Base-by-base conservation (phyloP, 2,888 invertebrate genomes). In the Nemotelus nigrinus region DNA sequence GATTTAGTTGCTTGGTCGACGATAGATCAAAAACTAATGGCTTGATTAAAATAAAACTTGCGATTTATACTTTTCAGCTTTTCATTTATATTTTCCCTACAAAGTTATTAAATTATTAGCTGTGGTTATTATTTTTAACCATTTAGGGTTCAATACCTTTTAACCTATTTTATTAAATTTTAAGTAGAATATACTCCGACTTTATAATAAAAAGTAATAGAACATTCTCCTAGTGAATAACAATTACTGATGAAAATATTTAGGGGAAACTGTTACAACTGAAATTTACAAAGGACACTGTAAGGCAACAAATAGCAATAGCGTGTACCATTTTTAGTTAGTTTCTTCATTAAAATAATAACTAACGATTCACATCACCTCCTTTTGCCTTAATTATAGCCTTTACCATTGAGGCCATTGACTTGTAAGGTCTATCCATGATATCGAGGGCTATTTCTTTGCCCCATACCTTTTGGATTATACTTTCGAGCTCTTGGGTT, bases 291-390 rank as follows among this genome's bases (percentile, higher is more conserved):
- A 25, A 25, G 25, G 58, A 58, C 58, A 58, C 58, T 58, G 58
- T 25, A 10, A 58, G 25, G 4, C 58, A 58, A 58, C 58, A 58
- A 58, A n/a, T 58, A 58, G 25, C 1, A n/a, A 58, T 6, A 58
- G 10, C 58, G 58, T 58, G 58, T 53, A 1, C 53, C 10, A 58
- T n/a, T 58, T 58, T 6, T 58, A 58, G 25, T 2, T 58, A n/a
- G 58, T 58, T 58, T 58, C 25, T 58, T n/a, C 1, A 53, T 53
- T 58, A 5, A 58, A 58, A 58, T 58, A 58, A 58, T 10, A 58
- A 58, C 25, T 58, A 58, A 58, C 25, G 25, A n/a, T 58, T 58
- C 8, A 58, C 25, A 25, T 5, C 25, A 58, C 58, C 10, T 53
- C 53, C 4, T 58, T 10, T 58, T 1, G 58, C 58, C 58, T 58